These are phyloP conservation scores for Peribatodes rhomboidaria DNA, from an alignment of 2,888 invertebrate genomes.

Conservation along the genomic window DNA sequence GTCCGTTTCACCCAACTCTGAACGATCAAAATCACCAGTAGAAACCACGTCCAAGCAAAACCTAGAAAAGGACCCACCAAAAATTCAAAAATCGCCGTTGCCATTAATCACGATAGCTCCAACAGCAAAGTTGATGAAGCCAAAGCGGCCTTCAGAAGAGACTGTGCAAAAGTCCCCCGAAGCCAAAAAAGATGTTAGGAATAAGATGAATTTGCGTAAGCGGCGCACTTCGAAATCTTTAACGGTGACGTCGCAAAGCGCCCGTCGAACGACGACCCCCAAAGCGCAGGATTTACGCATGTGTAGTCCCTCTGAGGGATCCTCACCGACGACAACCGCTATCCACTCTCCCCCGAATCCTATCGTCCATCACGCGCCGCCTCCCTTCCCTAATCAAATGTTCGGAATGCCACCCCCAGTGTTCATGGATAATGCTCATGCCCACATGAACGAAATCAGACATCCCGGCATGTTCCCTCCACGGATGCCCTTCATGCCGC, in stretches of 20 bases:
- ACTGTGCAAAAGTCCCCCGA: constrained; percentile 76
- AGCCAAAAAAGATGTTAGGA: constrained; percentile 73
- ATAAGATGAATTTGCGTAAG: constrained; percentile 81
- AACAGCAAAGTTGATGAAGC: constrained; percentile 88
- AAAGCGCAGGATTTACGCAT: constrained; percentile 81
- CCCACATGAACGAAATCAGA: constrained; percentile 64
- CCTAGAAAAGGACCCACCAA: constrained; percentile 64
- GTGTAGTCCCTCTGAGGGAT: constrained; percentile 76
- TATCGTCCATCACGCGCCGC: constrained; percentile 55
- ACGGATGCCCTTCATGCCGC: constrained; percentile 73
- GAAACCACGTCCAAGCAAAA: constrained; percentile 63
- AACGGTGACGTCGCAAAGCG: constrained; percentile 77
- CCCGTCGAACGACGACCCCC: constrained; percentile 70
- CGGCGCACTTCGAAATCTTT: constrained; percentile 77
- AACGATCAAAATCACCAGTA: constrained; percentile 84
- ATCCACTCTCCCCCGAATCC: constrained; percentile 78
- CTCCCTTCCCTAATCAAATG: constrained; percentile 72
- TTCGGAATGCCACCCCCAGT: constrained; percentile 79
- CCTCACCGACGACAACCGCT: constrained; percentile 72
- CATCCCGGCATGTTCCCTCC: constrained; percentile 78
- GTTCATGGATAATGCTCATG: constrained; percentile 67
- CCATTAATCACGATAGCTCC: constrained; percentile 89
- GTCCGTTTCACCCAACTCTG: constrained; percentile 87
- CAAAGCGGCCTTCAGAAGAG: constrained; percentile 71
- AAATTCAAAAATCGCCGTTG: constrained; percentile 79